Base-by-base conservation (phyloP, 2,113 vertebrate genomes). In the Xiphophorus maculatus region DNA sequence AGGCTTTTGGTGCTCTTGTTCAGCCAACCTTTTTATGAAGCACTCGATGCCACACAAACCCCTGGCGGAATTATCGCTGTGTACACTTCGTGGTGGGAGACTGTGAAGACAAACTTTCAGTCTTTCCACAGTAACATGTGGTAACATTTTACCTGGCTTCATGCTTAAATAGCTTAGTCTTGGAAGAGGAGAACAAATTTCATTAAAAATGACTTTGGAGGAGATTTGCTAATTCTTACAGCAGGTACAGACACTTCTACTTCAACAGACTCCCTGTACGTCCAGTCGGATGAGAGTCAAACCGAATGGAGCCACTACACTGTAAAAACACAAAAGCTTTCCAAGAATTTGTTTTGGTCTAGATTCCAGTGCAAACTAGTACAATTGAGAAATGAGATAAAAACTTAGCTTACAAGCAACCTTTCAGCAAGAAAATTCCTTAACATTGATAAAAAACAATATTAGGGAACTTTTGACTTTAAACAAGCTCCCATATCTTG, bases 81-180 rank as follows among this genome's bases (percentile, higher is more conserved):
- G 69, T 40, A 25, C 51, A 29, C 27, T 13, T 32, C n/a, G 54
- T 69, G 3, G 69, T 66, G 44, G 17, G 44, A 48, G 44, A 48
- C 44, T 58, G 10, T 1, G 25, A 58, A n/a, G 19, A 11, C 33
- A 14, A 68, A 72, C 13, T n/a, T 54, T 15, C 4, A 27, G 40
- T 76, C 30, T 66, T 73, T 71, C 22, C 61, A 2, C 25, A 14
- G 25, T 42, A 54, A 62, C 32, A 63, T 44, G 62, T 27, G 2
- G 27, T 68, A 32, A 15, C 76, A 62, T 79, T 86, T 84, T 63
- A 76, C 35, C 35, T 66, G 61, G 12, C 42, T 81, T 79, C 25
- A 62, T 40, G 5, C 72, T 69, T 73, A 76, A 81, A 84, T 79
- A 80, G 71, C 70, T 62, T 32, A 9, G 42, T 67, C 66, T 65